Evolutionary conservation across 2,888 invertebrate species (phyloP), one percentile per base, ranked within the genome.

Genomic region (Caenorhabditis uteleia): DNA sequence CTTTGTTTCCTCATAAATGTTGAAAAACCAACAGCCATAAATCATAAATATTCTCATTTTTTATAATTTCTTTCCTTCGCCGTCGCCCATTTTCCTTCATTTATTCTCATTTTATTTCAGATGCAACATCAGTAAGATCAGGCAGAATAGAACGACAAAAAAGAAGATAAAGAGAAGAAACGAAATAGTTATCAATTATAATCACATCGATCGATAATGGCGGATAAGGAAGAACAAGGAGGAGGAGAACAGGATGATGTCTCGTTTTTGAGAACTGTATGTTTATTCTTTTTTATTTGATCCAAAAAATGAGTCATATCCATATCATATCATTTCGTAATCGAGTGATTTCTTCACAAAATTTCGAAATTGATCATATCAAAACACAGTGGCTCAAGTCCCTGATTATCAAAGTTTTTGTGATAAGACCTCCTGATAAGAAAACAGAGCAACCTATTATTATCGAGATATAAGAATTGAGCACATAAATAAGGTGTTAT

Each of bases 191-290:
- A 27, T 29, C 38, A 54, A 50, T 47, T 39, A 49, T 43, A 20
- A 21, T 20, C 7, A 7, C 8, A 21, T 43, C 43, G 43, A 43
- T 43, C 29, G 29, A 43, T 43, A 23, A 85, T 85, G 85, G 82
- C 83, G 66, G 85, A 85, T 68, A 78, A 83, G 40, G 84, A 84
- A 43, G 85, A 85, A 67, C 79, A 82, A 33, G 93, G 92, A 84
- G 91, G 93, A 77, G 94, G 95, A 84, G 95, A 97, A 88, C 95
- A 95, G 87, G 97, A 97, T 90, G 97, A 97, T 89, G 94, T 97
- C 87, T 97, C 95, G 86, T 97, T 97, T 88, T 89, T 97, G 83
- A 90, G 97, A 84, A 97, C 97, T 90, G 95, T 97, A 20, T 53
- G 80, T 67, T 18, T 21, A 14, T 31, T n/a, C n/a, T n/a, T n/a